A percentile compares a stretch with the other conserved stretches of the same genome.
Evolutionary conservation across 2,113 vertebrate species (phyloP).

Genomic region (Brachirus orientalis): DNA sequence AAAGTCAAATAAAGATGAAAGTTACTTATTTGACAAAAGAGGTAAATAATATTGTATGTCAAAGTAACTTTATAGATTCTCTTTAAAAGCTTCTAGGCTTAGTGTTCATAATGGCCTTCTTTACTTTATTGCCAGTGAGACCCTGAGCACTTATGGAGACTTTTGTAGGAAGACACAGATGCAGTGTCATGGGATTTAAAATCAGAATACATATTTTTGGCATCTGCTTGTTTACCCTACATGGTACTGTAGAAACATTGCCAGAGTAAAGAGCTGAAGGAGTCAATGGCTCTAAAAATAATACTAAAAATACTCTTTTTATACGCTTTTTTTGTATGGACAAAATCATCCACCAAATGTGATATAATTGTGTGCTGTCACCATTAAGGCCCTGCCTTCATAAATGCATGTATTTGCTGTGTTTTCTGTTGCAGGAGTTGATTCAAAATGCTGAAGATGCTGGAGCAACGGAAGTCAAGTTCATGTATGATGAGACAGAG

Average conservation of each 20-base stretch:
- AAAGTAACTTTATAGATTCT: no score
- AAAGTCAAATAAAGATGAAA: no score
- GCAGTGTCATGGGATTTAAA: no score
- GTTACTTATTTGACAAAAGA: no score
- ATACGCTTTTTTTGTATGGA: slow-evolving; percentile 6
- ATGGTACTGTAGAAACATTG: slow-evolving; percentile 2
- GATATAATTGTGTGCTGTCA: background rate
- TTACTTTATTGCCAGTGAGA: no score
- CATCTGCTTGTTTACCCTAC: slow-evolving; percentile 11
- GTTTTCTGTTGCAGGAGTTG: slow-evolving; percentile 85
- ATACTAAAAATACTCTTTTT: no score
- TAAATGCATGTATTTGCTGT: background rate
- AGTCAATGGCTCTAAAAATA: background rate
- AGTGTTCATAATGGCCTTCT: no score
- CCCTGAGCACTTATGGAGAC: no score
- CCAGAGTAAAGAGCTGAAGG: background rate
- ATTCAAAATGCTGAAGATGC: slow-evolving; percentile 99
- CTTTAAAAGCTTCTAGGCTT: background rate
- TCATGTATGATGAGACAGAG: slow-evolving; percentile 95
- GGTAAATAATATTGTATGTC: no score
- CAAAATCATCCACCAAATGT: slow-evolving; percentile 18
- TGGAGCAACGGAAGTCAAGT: slow-evolving; percentile 95
- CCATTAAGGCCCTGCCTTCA: background rate
- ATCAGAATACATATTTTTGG: slow-evolving; percentile 6
- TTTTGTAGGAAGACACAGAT: no score